Evolutionary conservation across 2,113 vertebrate genomes (phyloP).

Genomic region (Hyaena hyaena): DNA sequence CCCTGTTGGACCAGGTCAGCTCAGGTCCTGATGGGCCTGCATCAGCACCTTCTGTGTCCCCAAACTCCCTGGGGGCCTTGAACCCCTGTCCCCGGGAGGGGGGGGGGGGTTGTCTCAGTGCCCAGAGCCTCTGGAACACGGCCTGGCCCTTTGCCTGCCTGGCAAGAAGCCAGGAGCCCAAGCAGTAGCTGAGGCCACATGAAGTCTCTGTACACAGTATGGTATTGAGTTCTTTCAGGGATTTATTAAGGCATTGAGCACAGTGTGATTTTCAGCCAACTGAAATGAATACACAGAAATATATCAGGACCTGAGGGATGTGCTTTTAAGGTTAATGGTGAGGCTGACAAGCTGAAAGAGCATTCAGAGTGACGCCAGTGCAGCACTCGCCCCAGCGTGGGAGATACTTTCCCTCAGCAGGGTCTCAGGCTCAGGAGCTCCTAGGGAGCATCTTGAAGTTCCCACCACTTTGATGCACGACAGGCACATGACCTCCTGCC

Average conservation of each 20-base stretch:
- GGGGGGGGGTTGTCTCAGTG: background rate
- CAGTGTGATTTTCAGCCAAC: slow-evolving; percentile 48
- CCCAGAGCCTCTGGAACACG: background rate
- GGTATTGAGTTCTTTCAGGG: background rate
- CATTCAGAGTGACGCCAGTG: background rate
- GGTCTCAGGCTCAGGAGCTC: background rate
- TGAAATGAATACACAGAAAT: slow-evolving; percentile 31
- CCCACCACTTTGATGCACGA: background rate
- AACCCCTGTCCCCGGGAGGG: no score
- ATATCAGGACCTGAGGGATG: slow-evolving; percentile 31
- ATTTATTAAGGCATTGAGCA: slow-evolving; percentile 77
- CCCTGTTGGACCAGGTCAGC: background rate
- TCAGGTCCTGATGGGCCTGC: background rate
- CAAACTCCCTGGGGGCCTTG: background rate
- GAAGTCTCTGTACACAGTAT: background rate
- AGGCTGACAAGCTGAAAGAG: background rate
- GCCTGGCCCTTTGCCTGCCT: background rate
- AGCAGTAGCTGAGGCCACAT: background rate
- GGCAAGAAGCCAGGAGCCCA: background rate
- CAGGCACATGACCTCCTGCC: background rate
- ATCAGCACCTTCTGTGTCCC: background rate
- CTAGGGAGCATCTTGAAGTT: background rate
- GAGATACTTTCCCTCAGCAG: background rate
- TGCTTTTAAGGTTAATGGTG: background rate
- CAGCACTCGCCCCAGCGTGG: background rate